phyloP scores from a whole-genome alignment of 1,140 invertebrate genomes.

The Lasaia peninsularis region DNA sequence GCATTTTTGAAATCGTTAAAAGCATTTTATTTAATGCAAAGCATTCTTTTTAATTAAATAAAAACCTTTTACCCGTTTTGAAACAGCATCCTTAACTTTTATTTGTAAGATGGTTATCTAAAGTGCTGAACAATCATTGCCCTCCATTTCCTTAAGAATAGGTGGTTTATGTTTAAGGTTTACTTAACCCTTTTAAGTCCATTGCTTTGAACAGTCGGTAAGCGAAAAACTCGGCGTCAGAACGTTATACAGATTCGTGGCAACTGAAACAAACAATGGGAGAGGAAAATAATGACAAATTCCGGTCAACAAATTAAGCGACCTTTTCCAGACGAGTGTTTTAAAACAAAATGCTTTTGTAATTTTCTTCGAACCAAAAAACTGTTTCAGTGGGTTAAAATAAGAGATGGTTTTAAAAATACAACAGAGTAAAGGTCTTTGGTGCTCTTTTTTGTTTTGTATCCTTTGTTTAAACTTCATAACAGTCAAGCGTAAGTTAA shows the following conservation, averaged over 20 bases:
- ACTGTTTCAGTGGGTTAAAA: slow-evolving; percentile 12
- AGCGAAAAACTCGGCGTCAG: slow-evolving; percentile 59
- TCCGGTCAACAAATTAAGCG: slow-evolving; percentile 68
- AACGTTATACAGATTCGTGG: slow-evolving; percentile 61
- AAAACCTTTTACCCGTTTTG: background rate
- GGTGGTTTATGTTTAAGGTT: slow-evolving; percentile 54
- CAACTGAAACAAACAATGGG: slow-evolving; percentile 70
- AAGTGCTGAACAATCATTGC: slow-evolving; percentile 26
- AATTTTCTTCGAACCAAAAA: slow-evolving; percentile 19
- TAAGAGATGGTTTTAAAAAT: background rate
- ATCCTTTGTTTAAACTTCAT: background rate
- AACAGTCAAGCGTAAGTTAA: no score
- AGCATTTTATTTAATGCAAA: background rate
- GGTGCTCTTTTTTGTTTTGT: slow-evolving; percentile 5
- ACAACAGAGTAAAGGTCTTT: background rate
- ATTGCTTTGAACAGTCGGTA: slow-evolving; percentile 44
- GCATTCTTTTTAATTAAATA: background rate
- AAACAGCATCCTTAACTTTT: background rate
- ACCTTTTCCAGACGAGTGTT: slow-evolving; percentile 60
- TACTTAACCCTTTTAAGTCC: slow-evolving; percentile 62
- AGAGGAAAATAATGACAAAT: slow-evolving; percentile 64
- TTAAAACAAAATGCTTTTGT: slow-evolving; percentile 57
- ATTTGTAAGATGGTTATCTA: slow-evolving; percentile 28
- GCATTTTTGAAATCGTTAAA: background rate
- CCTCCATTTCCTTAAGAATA: slow-evolving; percentile 33